Conservation (phyloP, 2,888 invertebrate species). For the Epiblema foenella region DNA sequence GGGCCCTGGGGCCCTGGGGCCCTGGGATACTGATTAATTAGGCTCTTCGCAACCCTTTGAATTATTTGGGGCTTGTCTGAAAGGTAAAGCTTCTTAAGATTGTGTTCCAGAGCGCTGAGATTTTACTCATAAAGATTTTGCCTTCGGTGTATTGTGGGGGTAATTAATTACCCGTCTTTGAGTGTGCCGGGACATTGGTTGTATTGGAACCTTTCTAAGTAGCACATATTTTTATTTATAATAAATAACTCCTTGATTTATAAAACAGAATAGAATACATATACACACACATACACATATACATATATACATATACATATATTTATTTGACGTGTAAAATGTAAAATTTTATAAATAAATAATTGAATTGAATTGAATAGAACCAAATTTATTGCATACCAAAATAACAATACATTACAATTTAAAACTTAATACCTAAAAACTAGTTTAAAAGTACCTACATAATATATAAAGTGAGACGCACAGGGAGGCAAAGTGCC, state of each 20-base stretch:
- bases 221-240: background rate
- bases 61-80: constrained; percentile 64
- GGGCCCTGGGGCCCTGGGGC: constrained; percentile 55
- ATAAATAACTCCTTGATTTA: background rate
- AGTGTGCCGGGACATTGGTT: constrained; percentile 9
- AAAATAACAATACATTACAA: too few species aligned
- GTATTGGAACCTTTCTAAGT: background rate
- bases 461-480: too few species aligned
- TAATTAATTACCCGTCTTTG: constrained; percentile 55
- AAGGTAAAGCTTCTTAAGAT: constrained; percentile 68
- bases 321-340: too few species aligned
- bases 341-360: too few species aligned
- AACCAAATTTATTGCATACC: too few species aligned
- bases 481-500: too few species aligned
- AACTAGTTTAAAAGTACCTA: too few species aligned
- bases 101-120: constrained; percentile 56
- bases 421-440: too few species aligned
- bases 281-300: too few species aligned
- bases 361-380: too few species aligned
- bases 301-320: too few species aligned
- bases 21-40: constrained; percentile 72
- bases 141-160: constrained; percentile 63
- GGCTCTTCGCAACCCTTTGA: constrained; percentile 66
- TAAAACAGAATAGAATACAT: too few species aligned
- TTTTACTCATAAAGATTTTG: constrained; percentile 57